Conservation (phyloP, 2,797 vertebrate species). For the Pantherophis alleghaniensis region DNA sequence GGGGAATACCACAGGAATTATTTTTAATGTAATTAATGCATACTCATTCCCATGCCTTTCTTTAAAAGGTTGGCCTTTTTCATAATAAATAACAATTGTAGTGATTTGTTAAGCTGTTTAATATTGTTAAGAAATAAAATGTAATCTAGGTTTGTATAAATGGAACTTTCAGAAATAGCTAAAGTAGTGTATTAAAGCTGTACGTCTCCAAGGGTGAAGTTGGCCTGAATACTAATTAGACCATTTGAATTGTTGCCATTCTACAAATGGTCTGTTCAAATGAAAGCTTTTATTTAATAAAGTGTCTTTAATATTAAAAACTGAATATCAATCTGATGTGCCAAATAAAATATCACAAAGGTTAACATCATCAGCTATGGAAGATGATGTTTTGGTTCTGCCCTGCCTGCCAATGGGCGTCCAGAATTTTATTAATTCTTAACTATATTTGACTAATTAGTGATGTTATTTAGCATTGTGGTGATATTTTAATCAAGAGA, state of each 20-base stretch:
- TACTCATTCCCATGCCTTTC: neutral
- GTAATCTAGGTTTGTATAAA: slow-evolving; percentile 54
- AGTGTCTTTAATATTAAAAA: slow-evolving; percentile 51
- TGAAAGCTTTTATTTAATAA: slow-evolving; percentile 56
- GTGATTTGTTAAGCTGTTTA: slow-evolving; percentile 35
- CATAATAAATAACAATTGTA: neutral
- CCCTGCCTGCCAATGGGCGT: neutral
- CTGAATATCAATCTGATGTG: slow-evolving; percentile 52
- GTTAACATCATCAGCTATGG: neutral
- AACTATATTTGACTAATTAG: slow-evolving; percentile 49
- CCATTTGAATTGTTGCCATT: slow-evolving; percentile 25
- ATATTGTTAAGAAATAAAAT: slow-evolving; percentile 51
- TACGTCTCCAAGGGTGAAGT: slow-evolving; percentile 44
- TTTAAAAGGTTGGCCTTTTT: slow-evolving; percentile 13
- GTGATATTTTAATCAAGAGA: slow-evolving; percentile 65
- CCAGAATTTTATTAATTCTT: slow-evolving; percentile 55
- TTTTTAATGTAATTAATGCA: slow-evolving; percentile 12
- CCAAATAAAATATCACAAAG: slow-evolving; percentile 45
- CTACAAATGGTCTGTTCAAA: slow-evolving; percentile 52
- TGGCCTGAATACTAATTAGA: slow-evolving; percentile 49
- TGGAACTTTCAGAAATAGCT: slow-evolving; percentile 59
- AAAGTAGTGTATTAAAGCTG: slow-evolving; percentile 38
- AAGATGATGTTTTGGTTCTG: neutral
- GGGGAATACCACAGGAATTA: neutral
- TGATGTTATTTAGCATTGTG: slow-evolving; percentile 46